Evolutionary conservation across 2,888 invertebrate species (phyloP), one percentile per base, ranked within the genome.

Genomic region (Spicauda simplicius): DNA sequence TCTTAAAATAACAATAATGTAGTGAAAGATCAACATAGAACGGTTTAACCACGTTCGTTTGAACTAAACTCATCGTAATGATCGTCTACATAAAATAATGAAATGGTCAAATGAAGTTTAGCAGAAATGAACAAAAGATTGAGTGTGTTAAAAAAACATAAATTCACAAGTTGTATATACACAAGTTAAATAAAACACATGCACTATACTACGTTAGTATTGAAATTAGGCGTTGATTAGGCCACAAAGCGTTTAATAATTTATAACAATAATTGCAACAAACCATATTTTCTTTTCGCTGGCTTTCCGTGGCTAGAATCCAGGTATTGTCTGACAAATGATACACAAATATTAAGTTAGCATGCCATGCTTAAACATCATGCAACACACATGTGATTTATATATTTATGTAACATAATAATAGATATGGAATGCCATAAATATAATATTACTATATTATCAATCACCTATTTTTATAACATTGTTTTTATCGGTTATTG

Each of bases 301-400:
- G 91, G 80, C 87, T 81, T 85, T 85, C 89, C 88, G 83, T 85
- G 85, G 84, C 90, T 93, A 93, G 92, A 91, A 91, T 88, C 93
- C 92, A 84, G 91, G 90, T 85, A 91, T 90, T 82, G 90, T 91
- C 93, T 93, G 92, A 91, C 87, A 91, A 91, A 92, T 86, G 76
- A 85, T 87, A 91, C 87, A 93, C 84, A 91, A 87, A 82, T 82
- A 84, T 83, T 82, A 87, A 78, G 83, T 91, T 90, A 91, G 83
- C 92, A 93, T 93, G 92, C 92, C 91, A 92, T 92, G 92, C 92
- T 81, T 78, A 83, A 84, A 82, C 75, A 84, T 83, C 91, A 91
- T 91, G 91, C 91, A 86, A 82, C 84, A 88, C 84, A 81, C 80
- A 59, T 65, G 64, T 65, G 59, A 59, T 48, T n/a, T 65, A 41